Conservation (phyloP, 2,888 invertebrate genomes). For the Netelia fuscicornis region DNA sequence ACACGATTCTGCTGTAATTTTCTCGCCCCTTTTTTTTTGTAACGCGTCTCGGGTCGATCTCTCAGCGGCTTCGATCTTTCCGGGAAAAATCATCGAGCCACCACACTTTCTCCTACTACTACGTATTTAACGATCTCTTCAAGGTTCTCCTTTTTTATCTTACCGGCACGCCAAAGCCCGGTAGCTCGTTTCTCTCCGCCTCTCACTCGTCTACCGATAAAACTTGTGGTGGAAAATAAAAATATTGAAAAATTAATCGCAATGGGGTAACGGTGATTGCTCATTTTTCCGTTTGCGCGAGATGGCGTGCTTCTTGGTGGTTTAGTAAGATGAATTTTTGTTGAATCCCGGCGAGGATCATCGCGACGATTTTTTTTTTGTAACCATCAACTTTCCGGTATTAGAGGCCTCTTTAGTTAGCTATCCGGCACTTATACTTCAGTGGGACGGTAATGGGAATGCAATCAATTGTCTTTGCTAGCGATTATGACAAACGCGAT, state of each 20-base stretch:
- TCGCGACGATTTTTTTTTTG: background rate
- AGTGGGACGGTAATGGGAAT: background rate
- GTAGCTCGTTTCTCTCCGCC: conserved; percentile 52
- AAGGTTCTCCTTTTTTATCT: conserved; percentile 74
- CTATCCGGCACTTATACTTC: background rate
- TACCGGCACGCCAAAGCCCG: conserved; percentile 25
- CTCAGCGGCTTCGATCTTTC: conserved; percentile 67
- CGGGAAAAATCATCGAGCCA: conserved; percentile 77
- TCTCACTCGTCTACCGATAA: conserved; percentile 23
- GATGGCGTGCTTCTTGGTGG: background rate
- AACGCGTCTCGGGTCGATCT: background rate
- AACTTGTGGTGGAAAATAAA: conserved; percentile 16
- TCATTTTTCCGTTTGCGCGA: conserved; percentile 31
- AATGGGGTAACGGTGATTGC: conserved; percentile 59
- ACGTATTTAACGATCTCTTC: conserved; percentile 78
- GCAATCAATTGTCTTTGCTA: background rate
- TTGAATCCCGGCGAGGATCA: background rate
- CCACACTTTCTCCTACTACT: conserved; percentile 78
- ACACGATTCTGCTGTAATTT: background rate
- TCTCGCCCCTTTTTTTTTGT: no score
- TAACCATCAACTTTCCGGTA: background rate
- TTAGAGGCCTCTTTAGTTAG: background rate
- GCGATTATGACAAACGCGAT: background rate
- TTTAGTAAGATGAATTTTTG: background rate
- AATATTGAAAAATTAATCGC: conserved; percentile 43